Conservation (phyloP, 2,797 vertebrate genomes). For the Mus spretus region DNA sequence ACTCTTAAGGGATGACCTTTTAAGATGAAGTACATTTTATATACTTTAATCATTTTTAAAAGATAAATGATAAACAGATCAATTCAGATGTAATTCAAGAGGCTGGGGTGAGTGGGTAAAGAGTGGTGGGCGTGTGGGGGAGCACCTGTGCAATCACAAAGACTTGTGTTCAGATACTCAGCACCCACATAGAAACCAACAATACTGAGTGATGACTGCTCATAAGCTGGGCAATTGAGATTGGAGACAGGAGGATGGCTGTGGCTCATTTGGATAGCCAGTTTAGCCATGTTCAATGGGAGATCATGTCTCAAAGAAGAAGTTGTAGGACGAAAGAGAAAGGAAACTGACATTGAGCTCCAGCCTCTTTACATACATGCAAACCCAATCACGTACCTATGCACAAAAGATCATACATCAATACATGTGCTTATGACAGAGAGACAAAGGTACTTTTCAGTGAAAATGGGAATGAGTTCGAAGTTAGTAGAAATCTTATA, state of each 20-base stretch:
- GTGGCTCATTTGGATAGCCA: neutral
- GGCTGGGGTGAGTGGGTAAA: neutral
- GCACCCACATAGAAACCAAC: neutral
- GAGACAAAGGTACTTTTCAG: conserved; percentile 15
- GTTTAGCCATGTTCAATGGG: neutral
- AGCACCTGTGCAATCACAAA: neutral
- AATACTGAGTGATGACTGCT: neutral
- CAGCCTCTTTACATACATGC: neutral
- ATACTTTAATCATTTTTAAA: conserved; percentile 46
- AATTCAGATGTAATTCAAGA: neutral
- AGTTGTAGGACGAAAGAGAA: neutral
- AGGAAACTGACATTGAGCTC: neutral
- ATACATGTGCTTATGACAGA: neutral
- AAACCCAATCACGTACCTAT: neutral
- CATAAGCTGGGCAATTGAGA: fast-evolving
- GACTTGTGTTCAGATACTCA: neutral
- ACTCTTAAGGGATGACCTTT: conserved; percentile 9
- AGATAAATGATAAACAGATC: conserved; percentile 52
- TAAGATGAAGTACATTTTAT: neutral
- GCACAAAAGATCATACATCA: neutral
- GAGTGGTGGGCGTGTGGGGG: no score
- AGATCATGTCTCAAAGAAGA: neutral
- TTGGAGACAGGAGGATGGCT: neutral
- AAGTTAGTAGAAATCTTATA: conserved; percentile 63
- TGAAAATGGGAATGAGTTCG: conserved; percentile 56